A percentile compares a stretch with the other conserved stretches of the same genome.
Conservation (phyloP, 2,797 vertebrate species). For the Cryptoprocta ferox region DNA sequence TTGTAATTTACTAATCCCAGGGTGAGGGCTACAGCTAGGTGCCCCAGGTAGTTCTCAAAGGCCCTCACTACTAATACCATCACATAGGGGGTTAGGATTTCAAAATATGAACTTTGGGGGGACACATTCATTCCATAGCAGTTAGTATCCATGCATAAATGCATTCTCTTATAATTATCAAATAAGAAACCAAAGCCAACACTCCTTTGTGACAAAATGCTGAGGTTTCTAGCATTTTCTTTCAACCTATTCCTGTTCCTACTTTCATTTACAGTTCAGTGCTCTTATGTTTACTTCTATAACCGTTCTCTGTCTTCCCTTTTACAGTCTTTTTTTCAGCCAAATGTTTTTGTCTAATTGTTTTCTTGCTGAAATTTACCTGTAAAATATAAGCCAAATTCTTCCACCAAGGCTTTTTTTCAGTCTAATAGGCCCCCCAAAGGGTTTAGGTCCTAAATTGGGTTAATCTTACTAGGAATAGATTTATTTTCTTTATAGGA, state of each 20-base stretch:
- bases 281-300: neutral
- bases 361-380: neutral
- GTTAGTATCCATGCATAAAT: neutral
- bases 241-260: neutral
- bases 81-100: neutral
- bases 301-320: neutral
- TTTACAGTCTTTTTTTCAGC: neutral
- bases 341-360: neutral
- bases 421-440: neutral
- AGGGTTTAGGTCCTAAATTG: neutral
- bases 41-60: neutral
- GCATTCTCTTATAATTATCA: neutral
- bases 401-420: neutral
- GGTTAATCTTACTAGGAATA: neutral
- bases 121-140: neutral
- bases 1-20: neutral
- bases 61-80: neutral
- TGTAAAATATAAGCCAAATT: neutral
- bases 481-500: neutral
- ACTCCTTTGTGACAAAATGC: neutral
- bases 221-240: neutral
- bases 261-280: neutral
- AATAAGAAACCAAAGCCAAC: neutral
- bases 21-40: neutral
- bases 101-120: neutral